phyloP scores from a whole-genome alignment of 30 jellyfish, hydroid and myxozoan genomes.

The Aurelia coerulea region DNA sequence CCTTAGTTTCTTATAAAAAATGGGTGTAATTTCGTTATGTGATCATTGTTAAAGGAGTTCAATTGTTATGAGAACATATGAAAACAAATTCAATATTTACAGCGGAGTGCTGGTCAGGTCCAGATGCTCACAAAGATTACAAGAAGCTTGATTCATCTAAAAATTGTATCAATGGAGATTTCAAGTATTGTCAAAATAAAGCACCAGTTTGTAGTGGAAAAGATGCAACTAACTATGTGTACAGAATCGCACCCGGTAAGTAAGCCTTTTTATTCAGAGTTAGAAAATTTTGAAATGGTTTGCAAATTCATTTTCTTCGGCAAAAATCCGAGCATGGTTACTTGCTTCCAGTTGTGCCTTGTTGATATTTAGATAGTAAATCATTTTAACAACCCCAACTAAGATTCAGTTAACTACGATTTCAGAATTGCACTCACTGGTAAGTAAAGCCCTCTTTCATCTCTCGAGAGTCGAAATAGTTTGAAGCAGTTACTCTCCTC shows the following conservation, averaged over 20 bases:
- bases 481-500: no score
- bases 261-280: background rate
- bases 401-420: no score
- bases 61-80: background rate
- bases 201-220: constrained; percentile 69
- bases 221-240: constrained; percentile 72
- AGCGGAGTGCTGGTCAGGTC: constrained; percentile 88
- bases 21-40: no score
- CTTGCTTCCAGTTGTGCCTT: background rate
- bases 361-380: no score
- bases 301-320: background rate
- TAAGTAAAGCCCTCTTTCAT: no score
- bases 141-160: constrained; percentile 27
- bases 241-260: constrained; percentile 91
- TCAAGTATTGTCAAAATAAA: background rate
- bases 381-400: no score
- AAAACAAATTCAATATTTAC: background rate
- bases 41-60: background rate
- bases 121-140: constrained; percentile 48
- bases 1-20: no score
- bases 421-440: no score
- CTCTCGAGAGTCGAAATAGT: no score
- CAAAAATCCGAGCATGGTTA: background rate
- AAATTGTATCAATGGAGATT: constrained; percentile 34
- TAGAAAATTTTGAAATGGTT: background rate